Percentiles rank a stretch among this genome's conserved stretches.
These are phyloP conservation scores for Myotis daubentonii DNA, from an alignment of 2,797 vertebrate species.

Conservation along the genomic window DNA sequence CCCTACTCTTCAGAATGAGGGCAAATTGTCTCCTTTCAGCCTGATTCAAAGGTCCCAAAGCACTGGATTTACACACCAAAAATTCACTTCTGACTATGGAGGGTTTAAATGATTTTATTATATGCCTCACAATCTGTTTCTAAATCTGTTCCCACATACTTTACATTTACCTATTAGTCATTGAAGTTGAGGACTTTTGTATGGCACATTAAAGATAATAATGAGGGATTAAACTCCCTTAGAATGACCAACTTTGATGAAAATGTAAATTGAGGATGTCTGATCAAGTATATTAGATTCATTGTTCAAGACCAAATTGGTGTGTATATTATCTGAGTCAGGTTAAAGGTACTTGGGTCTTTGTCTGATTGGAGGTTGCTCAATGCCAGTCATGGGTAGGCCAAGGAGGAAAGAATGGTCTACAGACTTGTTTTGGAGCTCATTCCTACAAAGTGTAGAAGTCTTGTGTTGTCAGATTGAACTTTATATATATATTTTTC, in stretches of 20 bases:
- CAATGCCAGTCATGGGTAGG: background rate
- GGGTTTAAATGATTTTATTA: slow-evolving; percentile 72
- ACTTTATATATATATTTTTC: background rate
- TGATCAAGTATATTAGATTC: slow-evolving; percentile 24
- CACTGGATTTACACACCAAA: slow-evolving; percentile 54
- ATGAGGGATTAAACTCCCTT: slow-evolving; percentile 21
- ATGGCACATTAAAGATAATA: background rate
- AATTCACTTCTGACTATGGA: slow-evolving; percentile 74
- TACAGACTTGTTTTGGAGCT: background rate
- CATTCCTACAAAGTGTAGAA: background rate
- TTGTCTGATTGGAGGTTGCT: background rate
- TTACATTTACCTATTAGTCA: slow-evolving; percentile 73
- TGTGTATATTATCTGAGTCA: slow-evolving; percentile 36
- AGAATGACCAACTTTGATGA: slow-evolving; percentile 23
- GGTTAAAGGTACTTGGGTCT: background rate
- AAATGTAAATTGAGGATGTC: slow-evolving; percentile 39
- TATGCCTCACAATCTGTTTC: slow-evolving; percentile 78
- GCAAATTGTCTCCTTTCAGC: slow-evolving; percentile 62
- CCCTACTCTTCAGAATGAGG: slow-evolving; percentile 61
- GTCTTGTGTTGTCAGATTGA: background rate
- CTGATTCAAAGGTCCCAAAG: slow-evolving; percentile 61
- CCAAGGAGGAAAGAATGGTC: background rate
- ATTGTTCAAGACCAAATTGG: background rate
- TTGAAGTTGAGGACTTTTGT: slow-evolving; percentile 41
- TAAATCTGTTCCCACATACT: slow-evolving; percentile 74